Evolutionary conservation across 2,113 vertebrate species (phyloP), one percentile per base, ranked within the genome.

Genomic region (Microcebus griseorufus): DNA sequence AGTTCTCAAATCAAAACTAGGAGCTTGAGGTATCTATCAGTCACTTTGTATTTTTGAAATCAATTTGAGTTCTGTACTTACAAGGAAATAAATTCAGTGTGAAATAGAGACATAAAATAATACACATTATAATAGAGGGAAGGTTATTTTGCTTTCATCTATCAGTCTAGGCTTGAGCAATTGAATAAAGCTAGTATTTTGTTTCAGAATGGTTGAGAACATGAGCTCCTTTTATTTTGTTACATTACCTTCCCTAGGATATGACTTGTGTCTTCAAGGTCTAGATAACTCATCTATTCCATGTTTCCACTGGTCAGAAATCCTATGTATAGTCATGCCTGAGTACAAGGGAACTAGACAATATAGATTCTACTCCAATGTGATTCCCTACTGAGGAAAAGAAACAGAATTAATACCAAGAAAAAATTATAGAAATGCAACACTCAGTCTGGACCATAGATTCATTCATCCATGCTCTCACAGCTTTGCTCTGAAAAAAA

Each of bases 201-300:
- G 12, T 48, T 72, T 60, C 29, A 78, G 39, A 73, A 72, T 34
- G 58, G 12, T 48, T 9, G 82, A 39, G 27, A 84, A 51, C 1
- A 9, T 48, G 14, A 34, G 22, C 2, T 20, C 0, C 20, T 60
- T 87, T 1, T 9, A 9, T 58, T 65, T 84, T 53, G 14, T 65
- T 42, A 0, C 11, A 11, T 67, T 27, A 5, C 23, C n/a, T 76
- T 75, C 8, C 0, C 18, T 39, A 6, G 2, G 5, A 3, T 20
- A 17, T 76, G 5, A 70, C 39, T 9, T 6, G 1, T 5, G 17
- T 10, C 48, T 5, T 64, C 7, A 18, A 32, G 12, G 17, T 34
- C 4, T 9, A n/a, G 6, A 42, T 29, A 65, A 67, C 1, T 85
- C 65, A 85, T 2, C 29, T 32, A 9, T 17, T 2, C 9, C 4